Evolutionary conservation across 2,888 invertebrate genomes (phyloP), one percentile per base, ranked within the genome.

Genomic region (Mesochorus sp.): DNA sequence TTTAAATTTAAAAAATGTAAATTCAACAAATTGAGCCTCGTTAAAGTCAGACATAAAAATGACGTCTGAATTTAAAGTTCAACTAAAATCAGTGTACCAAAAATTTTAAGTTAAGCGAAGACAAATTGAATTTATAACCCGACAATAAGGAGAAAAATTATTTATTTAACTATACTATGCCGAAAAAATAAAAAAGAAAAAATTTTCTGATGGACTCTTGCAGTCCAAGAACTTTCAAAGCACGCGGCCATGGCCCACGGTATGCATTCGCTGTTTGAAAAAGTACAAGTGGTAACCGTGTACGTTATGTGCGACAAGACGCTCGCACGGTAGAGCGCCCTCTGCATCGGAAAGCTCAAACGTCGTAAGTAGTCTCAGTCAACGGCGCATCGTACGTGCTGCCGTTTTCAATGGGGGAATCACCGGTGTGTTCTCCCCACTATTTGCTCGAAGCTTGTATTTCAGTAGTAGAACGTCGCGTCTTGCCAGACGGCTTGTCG

Each of bases 391-490:
- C 88, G 85, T 85, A 85, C 88, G 85, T 84, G 83, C 84, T 71
- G 79, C 84, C 84, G 85, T 86, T 86, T 87, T 89, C 88, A 88
- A 87, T 88, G 87, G 86, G n/a, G 64, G 85, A 81, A 51, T 71
- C 47, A 39, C 47, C 39, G 19, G 17, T 34, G 44, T 0, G 26
- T 44, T 44, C 62, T 21, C 42, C 39, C 51, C 14, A n/a, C 37
- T 34, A 44, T 26, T 14, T 28, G 1, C 8, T 14, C 39, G 12
- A 39, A n/a, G 12, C 24, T 37, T 17, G 17, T 19, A 21, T 64
- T 68, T 51, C 55, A 78, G 78, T 70, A 66, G 66, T 66, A 47
- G 59, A 79, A 67, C 55, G 44, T 17, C 59, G 73, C 51, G 68
- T 74, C 57, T 73, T 31, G 77, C 74, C 77, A 71, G 71, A 77